Conservation (phyloP, 2,113 vertebrate species). For the Rhombomys opimus region DNA sequence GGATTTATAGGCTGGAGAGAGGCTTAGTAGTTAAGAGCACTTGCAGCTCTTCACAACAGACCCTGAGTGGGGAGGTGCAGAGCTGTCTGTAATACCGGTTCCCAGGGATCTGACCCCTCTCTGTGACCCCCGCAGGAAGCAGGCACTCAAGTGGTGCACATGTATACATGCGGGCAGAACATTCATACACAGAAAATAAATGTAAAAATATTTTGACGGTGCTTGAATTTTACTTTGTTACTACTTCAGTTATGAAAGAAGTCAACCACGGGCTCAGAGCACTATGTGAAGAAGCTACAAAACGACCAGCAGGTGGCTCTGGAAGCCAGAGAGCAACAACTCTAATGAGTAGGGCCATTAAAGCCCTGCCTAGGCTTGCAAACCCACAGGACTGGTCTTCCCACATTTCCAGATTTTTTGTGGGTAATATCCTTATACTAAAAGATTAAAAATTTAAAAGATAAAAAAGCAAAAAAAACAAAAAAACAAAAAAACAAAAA, state of each 20-base stretch:
- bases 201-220: not conserved
- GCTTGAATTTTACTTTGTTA: not conserved
- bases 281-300: not conserved
- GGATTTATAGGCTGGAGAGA: not conserved
- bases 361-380: not conserved
- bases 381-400: not conserved
- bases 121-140: not conserved
- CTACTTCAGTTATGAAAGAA: not conserved
- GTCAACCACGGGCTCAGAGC: not conserved
- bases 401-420: not conserved
- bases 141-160: not conserved
- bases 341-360: not conserved
- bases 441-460: not conserved
- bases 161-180: not conserved
- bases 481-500: not conserved
- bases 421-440: not conserved
- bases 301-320: not conserved
- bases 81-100: not conserved
- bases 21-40: not conserved
- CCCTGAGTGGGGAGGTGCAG: too few species aligned
- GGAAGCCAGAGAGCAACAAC: not conserved
- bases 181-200: not conserved
- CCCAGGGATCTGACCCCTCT: not conserved
- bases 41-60: not conserved
- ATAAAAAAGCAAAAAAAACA: not conserved